Conservation (phyloP, 2,797 vertebrate species). For the Gobio occitaniae region DNA sequence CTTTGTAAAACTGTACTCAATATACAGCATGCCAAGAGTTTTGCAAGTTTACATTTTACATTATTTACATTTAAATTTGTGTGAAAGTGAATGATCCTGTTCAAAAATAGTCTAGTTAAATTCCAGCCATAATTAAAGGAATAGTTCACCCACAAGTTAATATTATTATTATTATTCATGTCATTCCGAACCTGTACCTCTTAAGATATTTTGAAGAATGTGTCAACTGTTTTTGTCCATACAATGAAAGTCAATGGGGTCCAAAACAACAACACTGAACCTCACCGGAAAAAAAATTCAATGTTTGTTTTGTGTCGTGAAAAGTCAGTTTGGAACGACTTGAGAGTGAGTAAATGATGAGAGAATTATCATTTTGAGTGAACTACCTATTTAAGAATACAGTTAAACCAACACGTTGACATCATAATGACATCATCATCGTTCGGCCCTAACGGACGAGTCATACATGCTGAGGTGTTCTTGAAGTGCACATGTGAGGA, state of each 20-base stretch:
- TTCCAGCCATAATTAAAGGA: not conserved
- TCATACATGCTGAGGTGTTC: constrained; percentile 12
- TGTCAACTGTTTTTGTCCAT: not conserved
- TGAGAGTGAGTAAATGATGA: not conserved
- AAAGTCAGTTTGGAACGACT: not conserved
- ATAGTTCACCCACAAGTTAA: not conserved
- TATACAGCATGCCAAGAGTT: not conserved
- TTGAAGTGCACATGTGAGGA: constrained; percentile 17
- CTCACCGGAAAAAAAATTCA: not conserved
- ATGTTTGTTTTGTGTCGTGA: not conserved
- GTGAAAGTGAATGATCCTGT: not conserved
- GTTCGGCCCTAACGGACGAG: not conserved
- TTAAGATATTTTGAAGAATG: not conserved
- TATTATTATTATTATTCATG: not conserved
- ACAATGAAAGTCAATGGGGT: not conserved
- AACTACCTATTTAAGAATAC: constrained; percentile 4
- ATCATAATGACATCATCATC: constrained; percentile 16
- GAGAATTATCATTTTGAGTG: not conserved
- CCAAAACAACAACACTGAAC: not conserved
- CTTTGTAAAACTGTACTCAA: not conserved
- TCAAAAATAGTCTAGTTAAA: not conserved
- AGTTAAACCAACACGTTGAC: not conserved
- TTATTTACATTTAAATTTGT: not conserved
- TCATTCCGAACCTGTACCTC: not conserved
- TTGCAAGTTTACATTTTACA: not conserved